Percentiles rank a stretch among this genome's conserved stretches.
Conservation (phyloP, 2,797 vertebrate genomes). For the Knipowitschia caucasica region DNA sequence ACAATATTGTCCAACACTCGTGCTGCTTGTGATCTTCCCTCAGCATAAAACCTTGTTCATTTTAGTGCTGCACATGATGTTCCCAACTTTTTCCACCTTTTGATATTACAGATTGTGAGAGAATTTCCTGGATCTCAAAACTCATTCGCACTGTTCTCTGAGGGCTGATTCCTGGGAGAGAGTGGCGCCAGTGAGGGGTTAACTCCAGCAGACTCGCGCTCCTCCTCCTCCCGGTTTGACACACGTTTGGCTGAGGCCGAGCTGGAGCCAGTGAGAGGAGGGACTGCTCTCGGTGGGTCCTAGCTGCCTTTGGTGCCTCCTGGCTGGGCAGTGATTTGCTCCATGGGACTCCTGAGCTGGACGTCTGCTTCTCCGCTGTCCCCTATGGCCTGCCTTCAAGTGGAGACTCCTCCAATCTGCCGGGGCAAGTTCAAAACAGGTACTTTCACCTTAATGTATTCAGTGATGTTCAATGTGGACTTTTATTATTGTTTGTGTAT, state of each 20-base stretch:
- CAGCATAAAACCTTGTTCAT: neutral
- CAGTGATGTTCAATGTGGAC: neutral
- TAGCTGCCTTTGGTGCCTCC: slow-evolving; percentile 51
- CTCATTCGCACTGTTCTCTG: slow-evolving; percentile 12
- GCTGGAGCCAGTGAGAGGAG: slow-evolving; percentile 58
- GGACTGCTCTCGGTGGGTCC: slow-evolving; percentile 52
- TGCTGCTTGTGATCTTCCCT: slow-evolving; percentile 8
- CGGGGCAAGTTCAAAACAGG: slow-evolving; percentile 62
- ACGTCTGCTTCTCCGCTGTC: slow-evolving; percentile 53
- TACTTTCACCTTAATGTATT: slow-evolving; percentile 22
- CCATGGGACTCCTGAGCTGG: slow-evolving; percentile 77
- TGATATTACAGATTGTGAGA: slow-evolving; percentile 12
- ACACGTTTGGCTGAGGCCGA: slow-evolving; percentile 52
- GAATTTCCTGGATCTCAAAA: slow-evolving; percentile 13
- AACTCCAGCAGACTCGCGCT: slow-evolving; percentile 58
- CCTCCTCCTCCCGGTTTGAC: slow-evolving; percentile 67
- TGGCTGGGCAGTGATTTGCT: slow-evolving; percentile 32
- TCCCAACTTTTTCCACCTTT: slow-evolving; percentile 35
- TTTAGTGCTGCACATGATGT: slow-evolving; percentile 19
- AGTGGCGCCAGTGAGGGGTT: slow-evolving; percentile 65
- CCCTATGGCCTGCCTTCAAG: slow-evolving; percentile 77
- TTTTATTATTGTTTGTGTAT: slow-evolving; percentile 11
- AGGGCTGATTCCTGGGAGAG: slow-evolving; percentile 21
- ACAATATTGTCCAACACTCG: neutral
- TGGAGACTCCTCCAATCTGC: slow-evolving; percentile 75